Evolutionary conservation across 2,113 vertebrate genomes (phyloP).

Genomic region (Romanogobio albipinnatus): DNA sequence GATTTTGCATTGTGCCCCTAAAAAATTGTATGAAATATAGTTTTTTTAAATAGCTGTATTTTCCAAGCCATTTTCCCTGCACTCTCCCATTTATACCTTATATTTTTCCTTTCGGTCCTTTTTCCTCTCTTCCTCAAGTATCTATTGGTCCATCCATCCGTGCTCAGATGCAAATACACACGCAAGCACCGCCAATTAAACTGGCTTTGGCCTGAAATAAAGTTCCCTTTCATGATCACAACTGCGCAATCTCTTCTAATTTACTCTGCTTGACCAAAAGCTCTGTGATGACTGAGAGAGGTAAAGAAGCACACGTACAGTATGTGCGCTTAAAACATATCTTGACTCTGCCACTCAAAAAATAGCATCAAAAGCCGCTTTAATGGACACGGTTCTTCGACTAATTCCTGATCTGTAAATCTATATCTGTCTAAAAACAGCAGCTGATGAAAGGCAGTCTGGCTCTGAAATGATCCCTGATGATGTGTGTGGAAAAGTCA

Average conservation of each 20-base stretch:
- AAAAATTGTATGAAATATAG: conserved; percentile 31
- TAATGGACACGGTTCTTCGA: no score
- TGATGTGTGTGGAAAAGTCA: neutral
- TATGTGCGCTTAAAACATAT: neutral
- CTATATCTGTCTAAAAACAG: neutral
- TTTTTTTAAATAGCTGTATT: conserved; percentile 24
- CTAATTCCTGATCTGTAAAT: neutral
- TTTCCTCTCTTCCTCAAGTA: neutral
- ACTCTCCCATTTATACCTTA: neutral
- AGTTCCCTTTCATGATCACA: conserved; percentile 21
- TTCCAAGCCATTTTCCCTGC: neutral
- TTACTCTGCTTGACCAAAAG: conserved; percentile 7
- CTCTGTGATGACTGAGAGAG: neutral
- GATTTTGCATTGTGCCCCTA: conserved; percentile 10
- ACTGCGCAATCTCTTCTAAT: neutral
- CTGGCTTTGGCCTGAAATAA: conserved; percentile 11
- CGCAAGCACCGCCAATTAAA: neutral
- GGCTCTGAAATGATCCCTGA: neutral
- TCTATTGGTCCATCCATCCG: neutral
- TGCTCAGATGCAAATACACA: conserved; percentile 10
- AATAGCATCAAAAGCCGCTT: no score
- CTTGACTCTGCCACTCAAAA: no score
- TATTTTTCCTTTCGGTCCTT: neutral
- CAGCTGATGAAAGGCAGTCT: neutral
- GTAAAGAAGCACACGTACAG: neutral